phyloP scores from a whole-genome alignment of 2,888 invertebrate species.

The Tetrapedia diversipes region DNA sequence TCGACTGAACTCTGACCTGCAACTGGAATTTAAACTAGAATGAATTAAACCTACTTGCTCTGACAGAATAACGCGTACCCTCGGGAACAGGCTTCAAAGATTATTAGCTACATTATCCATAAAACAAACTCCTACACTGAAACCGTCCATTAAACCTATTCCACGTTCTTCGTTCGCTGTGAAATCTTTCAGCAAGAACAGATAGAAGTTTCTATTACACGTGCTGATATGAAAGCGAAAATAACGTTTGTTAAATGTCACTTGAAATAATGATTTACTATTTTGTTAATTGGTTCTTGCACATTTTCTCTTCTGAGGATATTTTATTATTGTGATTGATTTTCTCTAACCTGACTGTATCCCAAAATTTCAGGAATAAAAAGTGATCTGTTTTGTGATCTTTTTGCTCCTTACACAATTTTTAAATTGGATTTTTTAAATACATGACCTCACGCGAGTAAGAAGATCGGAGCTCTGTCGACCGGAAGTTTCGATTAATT shows the following conservation, averaged over 20 bases:
- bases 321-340: too few relatives aligned
- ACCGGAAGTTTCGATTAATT: slow-evolving; percentile 1
- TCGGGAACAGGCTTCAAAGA: slow-evolving; percentile 2
- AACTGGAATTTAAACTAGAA: slow-evolving; percentile 58
- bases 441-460: neutral
- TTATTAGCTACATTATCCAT: slow-evolving; percentile 15
- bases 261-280: too few relatives aligned
- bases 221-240: neutral
- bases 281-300: too few relatives aligned
- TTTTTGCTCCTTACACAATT: too few relatives aligned
- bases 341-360: too few relatives aligned
- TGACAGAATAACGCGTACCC: slow-evolving; percentile 21
- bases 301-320: too few relatives aligned
- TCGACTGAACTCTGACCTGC: slow-evolving; percentile 67
- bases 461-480: neutral
- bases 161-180: neutral
- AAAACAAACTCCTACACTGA: slow-evolving; percentile 11
- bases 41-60: slow-evolving; percentile 53
- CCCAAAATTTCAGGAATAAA: too few relatives aligned
- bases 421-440: neutral
- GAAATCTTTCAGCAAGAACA: neutral
- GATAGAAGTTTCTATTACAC: neutral
- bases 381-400: too few relatives aligned
- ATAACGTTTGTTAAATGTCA: neutral
- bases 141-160: neutral